A percentile compares a stretch with the other conserved stretches of the same genome.
Evolutionary conservation across 1,140 invertebrate species (phyloP).

Genomic region (Riptortus pedestris): DNA sequence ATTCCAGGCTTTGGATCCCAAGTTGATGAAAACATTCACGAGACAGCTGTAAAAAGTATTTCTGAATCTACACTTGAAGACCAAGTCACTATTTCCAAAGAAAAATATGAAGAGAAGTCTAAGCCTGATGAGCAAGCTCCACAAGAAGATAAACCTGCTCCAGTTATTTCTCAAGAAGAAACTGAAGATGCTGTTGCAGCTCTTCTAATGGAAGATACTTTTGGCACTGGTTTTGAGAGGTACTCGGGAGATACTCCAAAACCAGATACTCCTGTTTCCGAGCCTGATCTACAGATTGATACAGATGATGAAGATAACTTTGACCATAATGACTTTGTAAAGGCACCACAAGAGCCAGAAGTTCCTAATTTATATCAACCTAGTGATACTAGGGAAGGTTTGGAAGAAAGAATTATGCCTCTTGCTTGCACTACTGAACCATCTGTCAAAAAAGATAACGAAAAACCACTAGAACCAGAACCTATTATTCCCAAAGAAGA

Average conservation of each 20-base stretch:
- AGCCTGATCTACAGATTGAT: slow-evolving; percentile 73
- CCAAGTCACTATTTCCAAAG: slow-evolving; percentile 5
- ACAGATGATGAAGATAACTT: slow-evolving; percentile 70
- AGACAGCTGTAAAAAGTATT: slow-evolving; percentile 66
- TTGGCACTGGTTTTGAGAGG: slow-evolving; percentile 50
- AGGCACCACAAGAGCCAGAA: slow-evolving; percentile 39
- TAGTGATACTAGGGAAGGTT: slow-evolving; percentile 31
- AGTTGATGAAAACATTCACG: slow-evolving; percentile 55
- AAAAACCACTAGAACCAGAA: background rate
- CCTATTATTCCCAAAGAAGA: background rate
- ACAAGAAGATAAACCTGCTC: slow-evolving; percentile 63
- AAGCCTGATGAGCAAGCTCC: slow-evolving; percentile 36
- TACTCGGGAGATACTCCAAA: slow-evolving; percentile 63
- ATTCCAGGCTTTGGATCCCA: slow-evolving; percentile 58
- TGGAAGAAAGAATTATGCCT: slow-evolving; percentile 32
- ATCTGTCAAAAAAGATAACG: slow-evolving; percentile 16
- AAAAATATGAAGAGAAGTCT: slow-evolving; percentile 36
- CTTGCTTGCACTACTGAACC: slow-evolving; percentile 29
- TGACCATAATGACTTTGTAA: slow-evolving; percentile 42
- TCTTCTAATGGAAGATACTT: slow-evolving; percentile 64
- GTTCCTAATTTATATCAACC: slow-evolving; percentile 31
- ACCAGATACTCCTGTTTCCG: slow-evolving; percentile 72
- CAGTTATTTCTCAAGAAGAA: slow-evolving; percentile 81
- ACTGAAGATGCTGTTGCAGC: slow-evolving; percentile 85
- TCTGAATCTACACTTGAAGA: slow-evolving; percentile 42